Evolutionary conservation across 2,113 vertebrate species (phyloP).

Genomic region (Chitala chitala): DNA sequence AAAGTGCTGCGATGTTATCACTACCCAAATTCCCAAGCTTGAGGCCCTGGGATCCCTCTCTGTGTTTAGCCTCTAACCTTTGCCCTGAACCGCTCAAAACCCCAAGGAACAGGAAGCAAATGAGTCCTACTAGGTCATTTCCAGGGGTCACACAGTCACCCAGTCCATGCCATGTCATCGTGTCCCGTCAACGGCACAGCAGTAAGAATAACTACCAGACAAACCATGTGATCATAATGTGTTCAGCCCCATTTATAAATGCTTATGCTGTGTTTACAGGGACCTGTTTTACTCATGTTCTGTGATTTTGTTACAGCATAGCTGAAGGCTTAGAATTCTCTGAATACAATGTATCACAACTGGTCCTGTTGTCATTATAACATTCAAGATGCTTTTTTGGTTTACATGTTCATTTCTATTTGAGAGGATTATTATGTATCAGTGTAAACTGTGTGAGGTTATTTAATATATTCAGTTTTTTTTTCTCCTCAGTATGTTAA

Average conservation of each 20-base stretch:
- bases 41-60: neutral
- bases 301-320: slow-evolving; percentile 6
- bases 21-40: neutral
- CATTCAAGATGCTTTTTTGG: too few species aligned
- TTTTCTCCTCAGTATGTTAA: too few species aligned
- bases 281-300: neutral
- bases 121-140: neutral
- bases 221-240: neutral
- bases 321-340: neutral
- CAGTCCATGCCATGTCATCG: neutral
- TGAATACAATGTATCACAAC: neutral
- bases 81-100: slow-evolving; percentile 4
- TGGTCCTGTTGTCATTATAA: too few species aligned
- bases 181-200: neutral
- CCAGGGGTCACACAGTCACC: neutral
- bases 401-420: too few species aligned
- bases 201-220: neutral
- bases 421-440: too few species aligned
- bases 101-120: neutral
- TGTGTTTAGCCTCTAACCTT: slow-evolving; percentile 6
- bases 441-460: too few species aligned
- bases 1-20: neutral
- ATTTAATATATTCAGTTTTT: too few species aligned
- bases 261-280: neutral
- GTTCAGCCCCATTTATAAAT: neutral